Evolutionary conservation across 2,113 vertebrate species (phyloP).

Genomic region (Rhea pennata): DNA sequence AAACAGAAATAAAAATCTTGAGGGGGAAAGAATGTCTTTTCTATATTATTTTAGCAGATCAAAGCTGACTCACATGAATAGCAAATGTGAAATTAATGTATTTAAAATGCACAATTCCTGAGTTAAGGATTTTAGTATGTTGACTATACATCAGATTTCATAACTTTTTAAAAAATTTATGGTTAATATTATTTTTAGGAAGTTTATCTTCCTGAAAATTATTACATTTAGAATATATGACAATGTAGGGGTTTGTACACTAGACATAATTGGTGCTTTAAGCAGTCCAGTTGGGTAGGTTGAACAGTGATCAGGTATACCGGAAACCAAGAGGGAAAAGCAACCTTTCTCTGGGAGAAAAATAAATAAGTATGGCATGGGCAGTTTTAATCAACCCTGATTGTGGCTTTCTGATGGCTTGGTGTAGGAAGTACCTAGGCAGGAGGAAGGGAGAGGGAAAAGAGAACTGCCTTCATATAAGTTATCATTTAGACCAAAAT

Average conservation of each 20-base stretch:
- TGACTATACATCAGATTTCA: neutral
- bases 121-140: neutral
- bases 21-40: constrained; percentile 8
- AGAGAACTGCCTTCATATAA: neutral
- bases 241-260: neutral
- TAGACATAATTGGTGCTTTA: neutral
- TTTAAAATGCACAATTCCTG: neutral
- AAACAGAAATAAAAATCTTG: constrained; percentile 34
- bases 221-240: neutral
- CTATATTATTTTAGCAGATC: constrained; percentile 14
- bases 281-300: neutral
- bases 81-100: constrained; percentile 9
- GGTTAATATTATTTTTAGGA: neutral
- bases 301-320: neutral
- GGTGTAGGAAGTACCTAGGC: neutral
- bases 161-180: neutral
- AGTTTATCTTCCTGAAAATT: neutral
- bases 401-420: neutral
- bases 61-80: constrained; percentile 26
- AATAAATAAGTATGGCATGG: neutral
- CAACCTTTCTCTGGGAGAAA: neutral
- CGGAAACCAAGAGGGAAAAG: neutral
- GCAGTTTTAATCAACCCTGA: neutral
- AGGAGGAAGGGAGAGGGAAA: neutral
- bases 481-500: neutral